phyloP scores from a whole-genome alignment of 2,113 vertebrate species.

The Anas platyrhynchos region DNA sequence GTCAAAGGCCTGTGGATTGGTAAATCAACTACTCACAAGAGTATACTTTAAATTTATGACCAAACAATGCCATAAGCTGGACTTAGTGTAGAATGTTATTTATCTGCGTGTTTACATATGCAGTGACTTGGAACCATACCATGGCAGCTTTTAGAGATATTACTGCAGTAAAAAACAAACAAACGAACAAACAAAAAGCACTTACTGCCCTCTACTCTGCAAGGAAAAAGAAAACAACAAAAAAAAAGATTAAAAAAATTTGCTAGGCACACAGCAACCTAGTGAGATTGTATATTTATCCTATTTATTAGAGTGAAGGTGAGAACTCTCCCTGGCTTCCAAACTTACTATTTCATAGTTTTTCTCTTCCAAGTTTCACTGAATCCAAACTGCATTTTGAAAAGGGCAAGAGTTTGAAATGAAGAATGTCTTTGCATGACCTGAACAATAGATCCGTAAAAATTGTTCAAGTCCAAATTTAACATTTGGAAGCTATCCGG shows the following conservation, averaged over 20 bases:
- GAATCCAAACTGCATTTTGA: neutral
- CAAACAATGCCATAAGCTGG: neutral
- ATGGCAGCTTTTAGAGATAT: neutral
- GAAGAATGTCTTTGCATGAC: conserved; percentile 30
- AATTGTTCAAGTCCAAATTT: conserved; percentile 41
- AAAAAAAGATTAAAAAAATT: neutral
- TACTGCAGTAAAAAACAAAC: neutral
- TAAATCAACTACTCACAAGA: neutral
- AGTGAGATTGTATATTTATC: neutral
- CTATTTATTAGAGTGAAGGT: neutral
- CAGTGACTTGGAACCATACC: neutral
- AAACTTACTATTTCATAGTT: neutral
- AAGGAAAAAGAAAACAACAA: neutral
- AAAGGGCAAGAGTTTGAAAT: neutral
- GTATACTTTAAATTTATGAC: neutral
- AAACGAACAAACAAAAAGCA: neutral
- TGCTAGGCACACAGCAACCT: neutral
- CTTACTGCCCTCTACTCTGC: neutral
- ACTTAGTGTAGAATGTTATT: neutral
- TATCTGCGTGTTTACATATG: neutral
- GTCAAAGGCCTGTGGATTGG: neutral
- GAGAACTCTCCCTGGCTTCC: neutral
- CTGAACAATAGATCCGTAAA: conserved; percentile 38
- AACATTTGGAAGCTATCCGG: conserved; percentile 72
- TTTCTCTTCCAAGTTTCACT: neutral